Evolutionary conservation across 2,797 vertebrate genomes (phyloP).

Genomic region (Catharus ustulatus): DNA sequence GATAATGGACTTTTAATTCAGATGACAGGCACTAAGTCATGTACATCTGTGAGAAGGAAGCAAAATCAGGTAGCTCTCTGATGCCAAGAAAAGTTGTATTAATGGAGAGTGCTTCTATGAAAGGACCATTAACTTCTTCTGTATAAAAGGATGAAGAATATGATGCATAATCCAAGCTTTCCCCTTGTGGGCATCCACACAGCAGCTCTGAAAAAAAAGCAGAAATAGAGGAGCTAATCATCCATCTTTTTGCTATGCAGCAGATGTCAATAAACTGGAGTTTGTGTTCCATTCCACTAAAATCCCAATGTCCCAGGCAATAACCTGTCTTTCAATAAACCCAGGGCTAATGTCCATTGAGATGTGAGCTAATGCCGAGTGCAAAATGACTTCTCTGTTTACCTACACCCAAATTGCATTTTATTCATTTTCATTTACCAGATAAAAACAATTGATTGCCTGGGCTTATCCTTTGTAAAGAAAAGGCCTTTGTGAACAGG

Average conservation of each 20-base stretch:
- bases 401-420: conserved; percentile 32
- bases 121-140: conserved; percentile 6
- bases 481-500: not conserved
- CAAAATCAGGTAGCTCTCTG: not conserved
- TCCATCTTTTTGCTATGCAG: conserved; percentile 42
- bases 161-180: conserved; percentile 36
- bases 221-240: conserved; percentile 17
- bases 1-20: conserved; percentile 47
- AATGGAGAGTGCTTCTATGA: conserved; percentile 23
- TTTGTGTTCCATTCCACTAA: conserved; percentile 56
- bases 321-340: conserved; percentile 54
- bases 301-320: conserved; percentile 61
- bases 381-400: conserved; percentile 52
- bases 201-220: not conserved
- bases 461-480: not conserved
- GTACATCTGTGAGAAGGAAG: not conserved
- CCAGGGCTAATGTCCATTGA: conserved; percentile 35
- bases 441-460: conserved; percentile 38
- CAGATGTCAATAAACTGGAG: conserved; percentile 59
- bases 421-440: conserved; percentile 41
- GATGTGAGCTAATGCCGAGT: conserved; percentile 35
- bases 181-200: not conserved
- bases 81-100: conserved; percentile 22
- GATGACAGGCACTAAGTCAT: not conserved
- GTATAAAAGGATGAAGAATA: not conserved